Base-by-base conservation (phyloP, 2,888 invertebrate species). In the Oligia strigilis region DNA sequence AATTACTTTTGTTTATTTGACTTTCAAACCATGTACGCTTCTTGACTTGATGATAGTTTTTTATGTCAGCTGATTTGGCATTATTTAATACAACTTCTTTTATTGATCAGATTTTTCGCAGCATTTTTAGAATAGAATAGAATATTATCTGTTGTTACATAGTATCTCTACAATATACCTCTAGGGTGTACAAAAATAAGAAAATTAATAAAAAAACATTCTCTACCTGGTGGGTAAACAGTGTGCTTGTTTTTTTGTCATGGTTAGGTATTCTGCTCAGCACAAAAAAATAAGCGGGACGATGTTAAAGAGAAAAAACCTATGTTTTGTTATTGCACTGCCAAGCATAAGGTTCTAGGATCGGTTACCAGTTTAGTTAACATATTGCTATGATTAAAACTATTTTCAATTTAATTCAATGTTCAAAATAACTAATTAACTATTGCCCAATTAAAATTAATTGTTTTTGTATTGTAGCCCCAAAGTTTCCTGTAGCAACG, bases 1-100 rank as follows among this genome's bases (percentile, higher is more conserved):
- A 77, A 43, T 78, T 36, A 65, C 8, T 29, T 8, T 64, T 40
- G 11, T 19, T 70, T 36, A 65, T 83, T 78, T 69, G 23, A 40
- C 14, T 55, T 55, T 72, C n/a, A 66, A 43, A 62, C 0, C 6
- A 3, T 14, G 4, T 13, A 1, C 8, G 1, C 23, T 19, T 36
- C 17, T 72, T 13, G 36, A 40, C 9, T 36, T 19, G 13, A 19
- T 73, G 3, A 19, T 64, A 11, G 60, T 29, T 78, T 62, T 19
- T 14, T 9, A 52, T 0, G 2, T 23, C 14, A 19, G n/a, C 36
- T 46, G 3, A 17, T 78, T 29, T 29, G 14, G 14, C 4, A 55
- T 55, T 70, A 17, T 5, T 43, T 62, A 14, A 23, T 58, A 46
- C 19, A 14, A 58, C 6, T 3, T 64, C 4, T 64, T 36, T 36